Percentiles rank a stretch among this genome's conserved stretches.
Evolutionary conservation across 2,888 invertebrate genomes (phyloP).

Genomic region (Lepidocyrtinus sp.): DNA sequence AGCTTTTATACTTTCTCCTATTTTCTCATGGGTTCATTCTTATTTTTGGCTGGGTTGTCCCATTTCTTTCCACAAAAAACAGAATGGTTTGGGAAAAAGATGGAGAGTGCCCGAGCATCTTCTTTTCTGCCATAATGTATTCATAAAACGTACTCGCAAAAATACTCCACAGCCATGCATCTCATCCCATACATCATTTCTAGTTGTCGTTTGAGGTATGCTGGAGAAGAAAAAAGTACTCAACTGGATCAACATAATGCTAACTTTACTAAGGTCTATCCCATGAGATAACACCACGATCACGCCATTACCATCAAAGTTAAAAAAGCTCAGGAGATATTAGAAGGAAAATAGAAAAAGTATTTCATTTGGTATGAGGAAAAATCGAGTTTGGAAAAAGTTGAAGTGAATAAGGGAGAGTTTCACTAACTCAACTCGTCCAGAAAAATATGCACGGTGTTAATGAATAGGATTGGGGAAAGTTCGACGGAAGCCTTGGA

Average conservation of each 20-base stretch:
- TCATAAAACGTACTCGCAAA: slow-evolving; percentile 37
- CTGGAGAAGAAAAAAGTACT: slow-evolving; percentile 26
- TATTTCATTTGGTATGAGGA: too few relatives aligned
- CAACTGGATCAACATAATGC: slow-evolving; percentile 43
- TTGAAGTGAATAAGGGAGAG: too few relatives aligned
- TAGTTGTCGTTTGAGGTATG: slow-evolving; percentile 42
- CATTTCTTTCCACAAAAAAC: not conserved
- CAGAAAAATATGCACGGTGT: not conserved
- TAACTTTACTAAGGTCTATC: slow-evolving; percentile 20
- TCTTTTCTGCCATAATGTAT: slow-evolving; percentile 25
- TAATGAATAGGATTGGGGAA: slow-evolving; percentile 4
- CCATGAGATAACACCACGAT: slow-evolving; percentile 7
- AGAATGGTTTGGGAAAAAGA: too few relatives aligned
- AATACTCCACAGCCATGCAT: slow-evolving; percentile 30
- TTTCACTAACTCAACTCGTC: not conserved
- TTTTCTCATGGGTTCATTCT: slow-evolving; percentile 1
- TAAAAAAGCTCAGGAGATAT: not conserved
- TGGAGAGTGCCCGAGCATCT: not conserved
- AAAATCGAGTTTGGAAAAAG: too few relatives aligned
- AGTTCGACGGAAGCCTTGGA: not conserved
- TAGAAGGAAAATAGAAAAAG: not conserved
- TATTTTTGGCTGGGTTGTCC: not conserved
- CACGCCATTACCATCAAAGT: slow-evolving; percentile 9
- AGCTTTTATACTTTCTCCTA: not conserved
- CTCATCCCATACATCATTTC: slow-evolving; percentile 50